These are phyloP conservation scores for Notechis scutatus DNA, from an alignment of 2,113 vertebrate genomes.

Conservation along the genomic window DNA sequence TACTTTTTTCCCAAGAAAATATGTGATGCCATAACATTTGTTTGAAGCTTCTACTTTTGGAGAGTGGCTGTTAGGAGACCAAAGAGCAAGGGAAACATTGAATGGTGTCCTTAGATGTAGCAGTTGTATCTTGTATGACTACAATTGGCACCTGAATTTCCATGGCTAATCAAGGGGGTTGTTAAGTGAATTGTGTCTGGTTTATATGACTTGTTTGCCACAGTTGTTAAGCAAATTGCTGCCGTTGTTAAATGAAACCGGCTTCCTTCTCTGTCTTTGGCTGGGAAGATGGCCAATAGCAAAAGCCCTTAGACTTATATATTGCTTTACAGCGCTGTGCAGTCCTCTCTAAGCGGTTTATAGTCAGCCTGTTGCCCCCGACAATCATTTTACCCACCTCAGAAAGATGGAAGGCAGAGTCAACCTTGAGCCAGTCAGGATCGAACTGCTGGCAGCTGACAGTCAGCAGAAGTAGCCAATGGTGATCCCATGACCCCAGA, in stretches of 20 bases:
- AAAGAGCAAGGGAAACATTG: neutral
- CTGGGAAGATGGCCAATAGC: neutral
- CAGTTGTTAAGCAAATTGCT: neutral
- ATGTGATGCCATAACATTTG: neutral
- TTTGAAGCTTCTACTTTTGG: neutral
- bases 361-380: too few relatives aligned
- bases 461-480: neutral
- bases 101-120: neutral
- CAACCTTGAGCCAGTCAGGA: too few relatives aligned
- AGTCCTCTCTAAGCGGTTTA: too few relatives aligned
- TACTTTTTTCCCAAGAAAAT: neutral
- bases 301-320: too few relatives aligned
- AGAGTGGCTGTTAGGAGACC: neutral
- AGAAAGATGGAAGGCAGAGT: too few relatives aligned
- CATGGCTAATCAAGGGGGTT: neutral
- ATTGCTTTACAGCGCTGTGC: too few relatives aligned
- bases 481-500: neutral
- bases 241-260: neutral
- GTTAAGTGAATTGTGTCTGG: neutral
- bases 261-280: neutral
- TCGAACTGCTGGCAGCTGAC: too few relatives aligned
- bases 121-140: neutral
- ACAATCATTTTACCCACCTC: too few relatives aligned
- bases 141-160: neutral
- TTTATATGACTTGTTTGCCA: neutral